Base-by-base conservation (phyloP, 2,113 vertebrate species). In the Ibidorhyncha struthersii region DNA sequence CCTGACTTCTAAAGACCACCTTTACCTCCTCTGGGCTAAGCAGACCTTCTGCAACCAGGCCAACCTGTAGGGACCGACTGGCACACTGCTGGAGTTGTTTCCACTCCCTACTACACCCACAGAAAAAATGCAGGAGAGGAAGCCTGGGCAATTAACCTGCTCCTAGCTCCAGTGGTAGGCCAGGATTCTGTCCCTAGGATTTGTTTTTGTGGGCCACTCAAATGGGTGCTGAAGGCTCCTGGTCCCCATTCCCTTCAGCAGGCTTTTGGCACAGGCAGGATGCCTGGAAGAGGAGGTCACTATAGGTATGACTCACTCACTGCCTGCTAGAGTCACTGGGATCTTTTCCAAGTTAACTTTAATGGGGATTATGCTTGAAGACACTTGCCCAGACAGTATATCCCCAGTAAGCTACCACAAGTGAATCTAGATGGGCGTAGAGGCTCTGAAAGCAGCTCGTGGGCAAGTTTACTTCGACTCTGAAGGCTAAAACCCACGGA, bases 181-280 rank as follows among this genome's bases (percentile, higher is more conserved):
- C 32, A 71, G 27, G 16, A 14, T 40, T 52, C 71, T 88, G 15
- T 25, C 19, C 16, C 29, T 86, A 14, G 10, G 7, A 27, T 14
- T 47, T 59, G 29, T 12, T 45, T 85, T 63, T 36, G 7, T 55
- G 47, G 3, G 9, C 14, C 38, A 27, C 16, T 78, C 11, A n/a
- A 85, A 41, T 5, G 22, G 8, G 16, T 52, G 27, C 38, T 61
- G 47, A 80, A 69, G 10, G 6, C 22, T 87, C 6, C 30, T 0
- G 0, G 30, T 43, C 45, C 2, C 0, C 1, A 0, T 26, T 66
- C 17, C 17, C 27, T 59, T 41, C 47, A 80, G 41, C 41, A 70
- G 19, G 12, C 23, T 55, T 78, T 69, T 7, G 6, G 56, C 38
- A 41, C 0, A 0, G 27, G 47, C 49, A 67, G 72, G 43, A 65